Percentiles rank a stretch among this genome's conserved stretches.
Conservation (phyloP, 2,888 invertebrate genomes). For the Parnassius glacialis region DNA sequence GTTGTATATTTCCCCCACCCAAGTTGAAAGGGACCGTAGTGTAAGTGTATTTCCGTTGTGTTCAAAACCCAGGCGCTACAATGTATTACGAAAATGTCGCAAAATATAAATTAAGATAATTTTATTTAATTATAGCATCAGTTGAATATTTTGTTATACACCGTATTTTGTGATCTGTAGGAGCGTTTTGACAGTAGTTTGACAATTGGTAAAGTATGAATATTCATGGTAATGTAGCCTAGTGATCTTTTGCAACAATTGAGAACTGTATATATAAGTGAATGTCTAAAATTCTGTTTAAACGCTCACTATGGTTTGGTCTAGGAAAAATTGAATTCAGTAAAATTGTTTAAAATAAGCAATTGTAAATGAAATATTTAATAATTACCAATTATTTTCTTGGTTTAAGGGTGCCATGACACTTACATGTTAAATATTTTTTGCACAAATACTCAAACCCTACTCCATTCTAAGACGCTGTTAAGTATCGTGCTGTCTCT, state of each 20-base stretch:
- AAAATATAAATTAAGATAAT: not conserved
- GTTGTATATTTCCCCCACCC: conserved; percentile 14
- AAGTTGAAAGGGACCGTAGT: conserved; percentile 31
- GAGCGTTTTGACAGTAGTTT: conserved; percentile 19
- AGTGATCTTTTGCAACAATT: too few relatives aligned
- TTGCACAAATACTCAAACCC: too few relatives aligned
- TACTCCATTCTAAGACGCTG: too few relatives aligned
- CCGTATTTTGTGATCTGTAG: conserved; percentile 1
- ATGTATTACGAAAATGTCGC: conserved; percentile 7
- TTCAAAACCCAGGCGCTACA: conserved; percentile 24
- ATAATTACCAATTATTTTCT: not conserved
- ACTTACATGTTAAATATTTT: not conserved
- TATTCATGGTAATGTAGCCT: not conserved
- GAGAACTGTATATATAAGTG: too few relatives aligned
- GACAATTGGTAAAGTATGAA: conserved; percentile 5
- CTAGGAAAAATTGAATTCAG: not conserved
- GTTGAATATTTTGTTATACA: not conserved
- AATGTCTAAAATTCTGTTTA: conserved; percentile 15
- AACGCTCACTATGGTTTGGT: conserved; percentile 3
- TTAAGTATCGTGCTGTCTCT: too few relatives aligned
- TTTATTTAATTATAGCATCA: not conserved
- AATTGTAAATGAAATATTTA: not conserved
- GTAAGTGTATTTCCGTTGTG: conserved; percentile 22
- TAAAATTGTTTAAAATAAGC: not conserved
- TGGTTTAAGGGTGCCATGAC: not conserved